Base-by-base conservation (phyloP, 2,113 vertebrate genomes). In the Pteronura brasiliensis region DNA sequence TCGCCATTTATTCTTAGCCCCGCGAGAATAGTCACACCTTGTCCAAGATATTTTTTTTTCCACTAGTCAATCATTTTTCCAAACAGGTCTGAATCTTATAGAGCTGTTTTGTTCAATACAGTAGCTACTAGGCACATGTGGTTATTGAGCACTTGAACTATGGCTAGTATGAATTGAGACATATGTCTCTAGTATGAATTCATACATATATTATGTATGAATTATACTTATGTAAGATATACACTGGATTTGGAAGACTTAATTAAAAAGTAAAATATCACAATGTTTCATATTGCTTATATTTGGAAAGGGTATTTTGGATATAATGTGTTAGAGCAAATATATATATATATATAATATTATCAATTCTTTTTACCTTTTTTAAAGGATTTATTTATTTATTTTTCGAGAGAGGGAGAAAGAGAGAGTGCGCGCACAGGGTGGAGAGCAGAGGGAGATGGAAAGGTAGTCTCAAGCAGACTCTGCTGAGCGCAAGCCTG, bases 31-130 rank as follows among this genome's bases (percentile, higher is more conserved):
- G 74, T 88, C 29, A 72, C 8, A 36, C 18, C 61, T 92, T 39
- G 11, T 69, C 74, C 42, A 52, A 90, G 59, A 44, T 47, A 55
- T 42, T 42, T 88, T 81, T 81, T 84, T 90, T 82, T 34, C 61
- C 83, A 47, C 1, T 74, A 83, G 87, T 57, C 52, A 82, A 92
- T 69, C 59, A 59, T 55, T 55, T 92, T 80, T 91, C 29, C 69
- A 88, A 92, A 52, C 11, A 88, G n/a, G 31, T 69, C 79, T 90
- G 55, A 94, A 67, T 90, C 13, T 95, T 94, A n/a, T 55, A 91
- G 20, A 76, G 59, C 36, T 61, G 14, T 89, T 96, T 72, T 72
- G 72, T 65, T 7, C 14, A 72, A 18, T 44, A 29, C 1, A 85
- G 23, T 55, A 85, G 61, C 81, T 49, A 39, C 6, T 49, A 49